These are phyloP conservation scores for Drosophila burlai DNA, from an alignment of 1,140 invertebrate species.

Conservation along the genomic window DNA sequence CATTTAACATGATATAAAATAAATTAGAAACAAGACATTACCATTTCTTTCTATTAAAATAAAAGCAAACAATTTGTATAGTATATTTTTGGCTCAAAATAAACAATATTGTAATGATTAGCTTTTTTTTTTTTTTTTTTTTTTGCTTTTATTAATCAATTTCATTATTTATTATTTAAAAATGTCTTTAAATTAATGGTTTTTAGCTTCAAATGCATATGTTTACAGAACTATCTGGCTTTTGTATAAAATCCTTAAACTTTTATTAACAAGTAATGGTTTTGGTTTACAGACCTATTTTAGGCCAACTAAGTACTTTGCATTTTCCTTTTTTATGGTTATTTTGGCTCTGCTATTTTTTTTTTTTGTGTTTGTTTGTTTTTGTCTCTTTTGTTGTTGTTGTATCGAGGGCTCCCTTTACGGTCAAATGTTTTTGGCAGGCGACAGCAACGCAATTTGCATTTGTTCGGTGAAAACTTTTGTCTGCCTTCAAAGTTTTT, in stretches of 20 bases:
- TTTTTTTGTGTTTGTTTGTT: not conserved
- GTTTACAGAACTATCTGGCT: not conserved
- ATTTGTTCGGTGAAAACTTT: conserved; percentile 49
- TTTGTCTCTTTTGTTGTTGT: conserved; percentile 15
- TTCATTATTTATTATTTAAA: not conserved
- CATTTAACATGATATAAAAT: not conserved
- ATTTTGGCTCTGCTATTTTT: conserved; percentile 4
- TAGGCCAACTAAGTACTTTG: not conserved
- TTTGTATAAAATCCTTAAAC: not conserved
- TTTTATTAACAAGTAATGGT: not conserved
- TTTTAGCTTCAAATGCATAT: not conserved
- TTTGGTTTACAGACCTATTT: not conserved
- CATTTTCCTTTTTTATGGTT: not conserved
- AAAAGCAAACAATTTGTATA: not conserved
- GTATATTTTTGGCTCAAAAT: not conserved
- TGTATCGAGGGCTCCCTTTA: conserved; percentile 52
- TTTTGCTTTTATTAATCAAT: not conserved
- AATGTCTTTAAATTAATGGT: not conserved
- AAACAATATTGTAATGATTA: not conserved
- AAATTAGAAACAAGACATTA: not conserved
- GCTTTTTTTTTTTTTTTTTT: not conserved
- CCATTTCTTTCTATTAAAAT: not conserved
- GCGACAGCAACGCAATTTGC: conserved; percentile 66
- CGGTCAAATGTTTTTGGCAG: conserved; percentile 69
- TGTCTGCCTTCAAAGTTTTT: conserved; percentile 61